Evolutionary conservation across 2,113 vertebrate genomes (phyloP), one percentile per base, ranked within the genome.

Genomic region (Pygoscelis antarcticus): DNA sequence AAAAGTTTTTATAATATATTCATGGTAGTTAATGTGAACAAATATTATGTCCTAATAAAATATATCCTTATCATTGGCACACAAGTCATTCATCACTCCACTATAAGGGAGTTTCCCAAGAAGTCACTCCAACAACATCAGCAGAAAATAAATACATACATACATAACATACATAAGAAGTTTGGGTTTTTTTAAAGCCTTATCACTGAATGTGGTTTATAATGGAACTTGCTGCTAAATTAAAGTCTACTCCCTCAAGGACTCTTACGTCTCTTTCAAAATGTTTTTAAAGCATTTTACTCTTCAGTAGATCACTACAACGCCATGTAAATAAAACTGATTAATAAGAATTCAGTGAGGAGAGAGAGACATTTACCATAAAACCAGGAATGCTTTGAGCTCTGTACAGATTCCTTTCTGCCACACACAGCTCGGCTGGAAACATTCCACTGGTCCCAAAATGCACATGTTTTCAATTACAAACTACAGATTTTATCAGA

Each of bases 291-390:
- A 96, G 83, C 47, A 52, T 94, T 98, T 96, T 80, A 77, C 90
- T 96, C 86, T 96, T 98, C 83, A 88, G 69, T 77, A n/a, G 22
- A 96, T 97, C 77, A 80, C 95, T 97, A 95, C 96, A 98, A 97
- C 2, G 47, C 95, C 97, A 95, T 84, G 97, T 95, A 98, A 97
- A 97, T 96, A 98, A 97, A 98, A 94, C 82, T 96, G 96, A 97
- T 98, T 98, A 98, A 97, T 98, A 97, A 97, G 97, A 97, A 96
- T 96, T 97, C 95, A 96, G 82, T 87, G 96, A 97, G 98, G 96
- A 95, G 95, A 92, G 96, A 96, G 92, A 96, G 87, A 95, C 85
- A 96, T 96, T 98, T 88, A 89, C 94, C 93, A 95, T 98, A 97
- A 98, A 98, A 96, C 65, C 80, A 95, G 79, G 95, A 98, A 97